These are phyloP conservation scores for Seriola rivoliana DNA, from an alignment of 2,113 vertebrate species.

Conservation along the genomic window DNA sequence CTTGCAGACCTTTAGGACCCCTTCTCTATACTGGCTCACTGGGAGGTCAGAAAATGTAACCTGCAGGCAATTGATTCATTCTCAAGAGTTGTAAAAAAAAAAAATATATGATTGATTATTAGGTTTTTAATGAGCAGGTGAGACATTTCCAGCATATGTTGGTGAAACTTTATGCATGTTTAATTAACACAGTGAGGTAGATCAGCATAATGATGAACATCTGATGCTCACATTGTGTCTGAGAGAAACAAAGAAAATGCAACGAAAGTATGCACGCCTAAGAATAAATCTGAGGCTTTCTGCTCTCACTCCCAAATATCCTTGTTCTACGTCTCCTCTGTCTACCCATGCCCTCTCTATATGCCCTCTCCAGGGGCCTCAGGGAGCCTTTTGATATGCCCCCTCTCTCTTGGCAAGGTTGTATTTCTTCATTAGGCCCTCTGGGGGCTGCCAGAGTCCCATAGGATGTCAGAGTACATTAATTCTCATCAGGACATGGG, in stretches of 20 bases:
- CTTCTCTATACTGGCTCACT: constrained; percentile 8
- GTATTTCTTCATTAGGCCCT: constrained; percentile 90
- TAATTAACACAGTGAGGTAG: constrained; percentile 50
- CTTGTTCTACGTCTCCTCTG: constrained; percentile 66
- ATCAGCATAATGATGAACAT: constrained; percentile 44
- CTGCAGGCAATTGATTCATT: constrained; percentile 54
- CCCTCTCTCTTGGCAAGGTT: constrained; percentile 82
- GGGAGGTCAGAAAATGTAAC: constrained; percentile 60
- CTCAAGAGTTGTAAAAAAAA: constrained; percentile 39
- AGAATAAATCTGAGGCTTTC: constrained; percentile 50
- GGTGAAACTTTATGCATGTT: constrained; percentile 55
- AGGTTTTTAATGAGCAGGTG: constrained; percentile 74
- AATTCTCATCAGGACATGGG: constrained; percentile 93
- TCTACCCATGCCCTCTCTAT: constrained; percentile 70
- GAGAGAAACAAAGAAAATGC: not conserved
- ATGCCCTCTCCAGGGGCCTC: constrained; percentile 72
- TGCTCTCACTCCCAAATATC: constrained; percentile 61
- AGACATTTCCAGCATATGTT: constrained; percentile 52
- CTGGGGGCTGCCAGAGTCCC: constrained; percentile 87
- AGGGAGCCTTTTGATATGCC: constrained; percentile 76
- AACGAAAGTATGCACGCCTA: constrained; percentile 2
- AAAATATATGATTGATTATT: constrained; percentile 74
- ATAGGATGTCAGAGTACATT: constrained; percentile 93
- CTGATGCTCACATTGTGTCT: constrained; percentile 9
- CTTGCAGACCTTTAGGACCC: constrained; percentile 60